A percentile compares a stretch with the other conserved stretches of the same genome.
phyloP scores from a whole-genome alignment of 2,888 invertebrate genomes.

The Stenodema calcarata region DNA sequence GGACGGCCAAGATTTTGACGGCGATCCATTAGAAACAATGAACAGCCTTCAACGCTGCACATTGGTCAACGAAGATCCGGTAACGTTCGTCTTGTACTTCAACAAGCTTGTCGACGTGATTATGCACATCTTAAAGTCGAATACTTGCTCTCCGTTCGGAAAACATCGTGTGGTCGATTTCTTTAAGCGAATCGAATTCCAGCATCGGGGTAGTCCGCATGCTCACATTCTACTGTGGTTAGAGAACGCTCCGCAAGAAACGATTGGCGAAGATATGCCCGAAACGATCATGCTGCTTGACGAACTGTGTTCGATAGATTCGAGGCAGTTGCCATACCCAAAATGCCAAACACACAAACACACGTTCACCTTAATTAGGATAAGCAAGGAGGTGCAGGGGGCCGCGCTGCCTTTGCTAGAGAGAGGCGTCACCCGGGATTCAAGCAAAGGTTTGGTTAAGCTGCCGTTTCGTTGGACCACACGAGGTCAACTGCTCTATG shows the following conservation, averaged over 20 bases:
- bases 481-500: too few relatives aligned
- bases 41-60: constrained; percentile 24
- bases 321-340: constrained; percentile 57
- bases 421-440: too few relatives aligned
- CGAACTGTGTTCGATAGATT: constrained; percentile 59
- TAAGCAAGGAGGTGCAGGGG: too few relatives aligned
- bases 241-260: constrained; percentile 59
- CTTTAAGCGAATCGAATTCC: constrained; percentile 60
- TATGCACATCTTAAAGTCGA: constrained; percentile 54
- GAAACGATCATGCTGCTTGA: constrained; percentile 59
- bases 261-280: constrained; percentile 25
- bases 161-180: constrained; percentile 54
- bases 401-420: too few relatives aligned
- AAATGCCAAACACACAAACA: constrained; percentile 60
- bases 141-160: constrained; percentile 54
- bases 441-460: too few relatives aligned
- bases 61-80: constrained; percentile 51
- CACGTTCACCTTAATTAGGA: too few relatives aligned
- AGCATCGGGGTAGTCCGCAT: constrained; percentile 61
- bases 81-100: constrained; percentile 56
- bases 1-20: constrained; percentile 1
- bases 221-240: constrained; percentile 62
- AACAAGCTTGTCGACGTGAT: constrained; percentile 54
- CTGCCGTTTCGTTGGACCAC: too few relatives aligned
- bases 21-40: constrained; percentile 22